Conservation (phyloP, 2,113 vertebrate genomes). For the Sinocyclocheilus anophthalmus region DNA sequence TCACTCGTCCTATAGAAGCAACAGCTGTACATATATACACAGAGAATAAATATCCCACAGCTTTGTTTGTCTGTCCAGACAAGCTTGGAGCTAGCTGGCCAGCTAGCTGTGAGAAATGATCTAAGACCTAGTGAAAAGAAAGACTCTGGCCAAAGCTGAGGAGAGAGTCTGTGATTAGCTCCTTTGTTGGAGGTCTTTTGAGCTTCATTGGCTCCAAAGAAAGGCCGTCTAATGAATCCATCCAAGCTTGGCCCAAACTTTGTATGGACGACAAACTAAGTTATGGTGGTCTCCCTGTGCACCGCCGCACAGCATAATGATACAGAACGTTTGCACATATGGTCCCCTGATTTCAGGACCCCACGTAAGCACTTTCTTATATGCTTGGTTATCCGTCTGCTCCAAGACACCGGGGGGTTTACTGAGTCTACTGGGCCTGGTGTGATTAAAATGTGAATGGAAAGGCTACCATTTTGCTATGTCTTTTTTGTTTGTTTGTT, state of each 20-base stretch:
- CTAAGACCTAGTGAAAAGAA: constrained; percentile 56
- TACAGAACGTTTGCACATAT: constrained; percentile 79
- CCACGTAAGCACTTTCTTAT: constrained; percentile 73
- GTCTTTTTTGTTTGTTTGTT: neutral
- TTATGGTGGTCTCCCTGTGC: constrained; percentile 79
- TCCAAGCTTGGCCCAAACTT: constrained; percentile 87
- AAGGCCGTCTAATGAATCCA: constrained; percentile 87
- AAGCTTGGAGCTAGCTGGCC: constrained; percentile 33
- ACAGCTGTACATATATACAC: constrained; percentile 28
- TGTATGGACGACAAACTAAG: constrained; percentile 87
- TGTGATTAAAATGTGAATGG: neutral
- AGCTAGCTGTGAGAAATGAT: constrained; percentile 52
- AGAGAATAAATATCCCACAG: constrained; percentile 19
- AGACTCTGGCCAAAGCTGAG: constrained; percentile 35
- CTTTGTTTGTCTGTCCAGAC: constrained; percentile 32
- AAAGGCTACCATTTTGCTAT: neutral
- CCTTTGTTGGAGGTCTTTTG: constrained; percentile 86
- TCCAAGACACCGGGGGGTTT: neutral
- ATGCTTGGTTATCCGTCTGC: constrained; percentile 53
- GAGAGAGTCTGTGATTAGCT: constrained; percentile 80
- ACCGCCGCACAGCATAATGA: constrained; percentile 72
- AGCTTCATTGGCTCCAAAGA: constrained; percentile 86
- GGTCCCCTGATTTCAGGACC: constrained; percentile 69
- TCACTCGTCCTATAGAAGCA: neutral
- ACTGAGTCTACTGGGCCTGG: neutral